These are phyloP conservation scores for Caracal caracal DNA, from an alignment of 2,113 vertebrate species.

Conservation along the genomic window DNA sequence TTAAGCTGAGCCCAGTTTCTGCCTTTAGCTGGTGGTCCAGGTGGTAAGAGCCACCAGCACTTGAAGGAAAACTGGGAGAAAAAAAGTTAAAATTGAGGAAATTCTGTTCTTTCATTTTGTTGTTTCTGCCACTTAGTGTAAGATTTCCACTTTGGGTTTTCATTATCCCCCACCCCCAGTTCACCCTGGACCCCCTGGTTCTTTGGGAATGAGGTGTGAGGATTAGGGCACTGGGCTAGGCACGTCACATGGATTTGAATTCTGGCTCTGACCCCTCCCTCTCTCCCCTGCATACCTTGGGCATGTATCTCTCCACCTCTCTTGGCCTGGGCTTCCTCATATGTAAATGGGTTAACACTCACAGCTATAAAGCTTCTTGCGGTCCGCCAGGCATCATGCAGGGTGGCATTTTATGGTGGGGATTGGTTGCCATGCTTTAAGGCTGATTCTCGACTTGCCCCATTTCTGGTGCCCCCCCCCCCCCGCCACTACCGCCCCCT, in stretches of 20 bases:
- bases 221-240: neutral
- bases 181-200: neutral
- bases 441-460: neutral
- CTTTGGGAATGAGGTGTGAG: no score
- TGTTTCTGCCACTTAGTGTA: neutral
- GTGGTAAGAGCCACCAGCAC: neutral
- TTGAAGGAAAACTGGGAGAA: neutral
- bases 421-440: fast-evolving
- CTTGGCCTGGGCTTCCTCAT: neutral
- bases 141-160: neutral
- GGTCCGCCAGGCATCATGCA: fast-evolving
- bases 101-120: neutral
- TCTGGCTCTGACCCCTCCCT: neutral
- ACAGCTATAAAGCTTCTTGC: fast-evolving
- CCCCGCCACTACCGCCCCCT: neutral
- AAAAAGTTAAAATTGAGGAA: neutral
- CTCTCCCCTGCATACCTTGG: neutral
- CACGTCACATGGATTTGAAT: neutral
- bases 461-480: fast-evolving
- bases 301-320: neutral
- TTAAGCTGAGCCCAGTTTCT: neutral
- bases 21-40: neutral
- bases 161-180: neutral
- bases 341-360: neutral
- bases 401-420: fast-evolving